phyloP scores from a whole-genome alignment of 2,113 vertebrate genomes.

The Shinisaurus crocodilurus region DNA sequence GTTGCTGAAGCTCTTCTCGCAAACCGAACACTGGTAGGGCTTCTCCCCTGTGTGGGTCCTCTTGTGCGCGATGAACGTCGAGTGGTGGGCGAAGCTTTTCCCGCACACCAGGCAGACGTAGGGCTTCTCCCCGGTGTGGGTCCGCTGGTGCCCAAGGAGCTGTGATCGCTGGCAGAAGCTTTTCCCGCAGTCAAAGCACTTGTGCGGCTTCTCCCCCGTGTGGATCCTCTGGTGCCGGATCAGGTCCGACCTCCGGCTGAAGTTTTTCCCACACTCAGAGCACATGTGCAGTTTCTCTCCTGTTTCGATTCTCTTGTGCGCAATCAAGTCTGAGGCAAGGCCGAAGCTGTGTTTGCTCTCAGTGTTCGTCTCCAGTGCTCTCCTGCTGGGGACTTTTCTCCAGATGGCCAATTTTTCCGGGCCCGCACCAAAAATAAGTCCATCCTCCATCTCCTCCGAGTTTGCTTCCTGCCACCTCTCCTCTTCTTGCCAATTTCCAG shows the following conservation, averaged over 20 bases:
- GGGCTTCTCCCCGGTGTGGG: slow-evolving; percentile 51
- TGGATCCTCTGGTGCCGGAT: too few relatives aligned
- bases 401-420: neutral
- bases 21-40: slow-evolving; percentile 64
- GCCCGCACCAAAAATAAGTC: neutral
- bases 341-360: neutral
- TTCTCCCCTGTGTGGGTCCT: slow-evolving; percentile 66
- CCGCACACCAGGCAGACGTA: slow-evolving; percentile 63
- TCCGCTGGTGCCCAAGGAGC: slow-evolving; percentile 80
- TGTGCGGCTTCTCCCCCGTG: slow-evolving; percentile 64
- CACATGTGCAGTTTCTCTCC: neutral
- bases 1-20: slow-evolving; percentile 71
- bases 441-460: neutral
- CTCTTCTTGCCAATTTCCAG: neutral
- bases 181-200: slow-evolving; percentile 83
- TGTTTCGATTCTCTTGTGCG: neutral
- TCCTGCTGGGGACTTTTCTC: neutral
- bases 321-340: neutral
- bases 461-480: neutral
- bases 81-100: slow-evolving; percentile 67
- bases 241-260: neutral
- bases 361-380: neutral
- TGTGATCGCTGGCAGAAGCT: slow-evolving; percentile 84
- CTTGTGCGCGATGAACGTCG: slow-evolving; percentile 68
- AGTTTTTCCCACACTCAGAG: slow-evolving; percentile 28